phyloP scores from a whole-genome alignment of 30 jellyfish, hydroid and myxozoan genomes.

The Euphysa ruthae region DNA sequence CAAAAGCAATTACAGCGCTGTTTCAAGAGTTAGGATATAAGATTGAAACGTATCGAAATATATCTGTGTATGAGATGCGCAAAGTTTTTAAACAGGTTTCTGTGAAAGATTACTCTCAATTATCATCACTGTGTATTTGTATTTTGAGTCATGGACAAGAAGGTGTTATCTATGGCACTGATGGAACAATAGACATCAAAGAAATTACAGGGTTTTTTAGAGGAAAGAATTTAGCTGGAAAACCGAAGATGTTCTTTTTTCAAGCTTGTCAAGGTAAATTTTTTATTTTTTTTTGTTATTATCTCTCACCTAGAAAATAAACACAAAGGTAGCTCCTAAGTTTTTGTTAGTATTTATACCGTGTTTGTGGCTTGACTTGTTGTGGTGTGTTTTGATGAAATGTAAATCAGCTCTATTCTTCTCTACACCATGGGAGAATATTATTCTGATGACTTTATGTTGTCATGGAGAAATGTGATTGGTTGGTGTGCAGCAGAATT shows the following conservation, averaged over 20 bases:
- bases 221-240: conserved; percentile 72
- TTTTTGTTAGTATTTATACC: too few species aligned
- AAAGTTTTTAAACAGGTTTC: conserved; percentile 67
- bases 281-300: neutral
- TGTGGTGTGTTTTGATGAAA: too few species aligned
- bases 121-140: conserved; percentile 50
- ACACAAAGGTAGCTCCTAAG: too few species aligned
- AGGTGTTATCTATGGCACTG: conserved; percentile 91
- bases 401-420: too few species aligned
- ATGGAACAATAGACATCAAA: conserved; percentile 81
- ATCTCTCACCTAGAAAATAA: too few species aligned
- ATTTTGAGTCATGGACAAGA: conserved; percentile 92
- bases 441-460: too few species aligned
- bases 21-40: conserved; percentile 69
- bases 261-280: conserved; percentile 95
- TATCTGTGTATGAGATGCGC: conserved; percentile 53
- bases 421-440: too few species aligned
- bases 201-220: conserved; percentile 74
- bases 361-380: too few species aligned
- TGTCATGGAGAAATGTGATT: too few species aligned
- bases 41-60: conserved; percentile 56
- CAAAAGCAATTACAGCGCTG: conserved; percentile 45
- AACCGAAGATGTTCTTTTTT: conserved; percentile 78
- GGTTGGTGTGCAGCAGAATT: too few species aligned
- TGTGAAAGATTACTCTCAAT: conserved; percentile 27